phyloP scores from a whole-genome alignment of 2,888 invertebrate genomes.

The Ryuthela nishihirai region DNA sequence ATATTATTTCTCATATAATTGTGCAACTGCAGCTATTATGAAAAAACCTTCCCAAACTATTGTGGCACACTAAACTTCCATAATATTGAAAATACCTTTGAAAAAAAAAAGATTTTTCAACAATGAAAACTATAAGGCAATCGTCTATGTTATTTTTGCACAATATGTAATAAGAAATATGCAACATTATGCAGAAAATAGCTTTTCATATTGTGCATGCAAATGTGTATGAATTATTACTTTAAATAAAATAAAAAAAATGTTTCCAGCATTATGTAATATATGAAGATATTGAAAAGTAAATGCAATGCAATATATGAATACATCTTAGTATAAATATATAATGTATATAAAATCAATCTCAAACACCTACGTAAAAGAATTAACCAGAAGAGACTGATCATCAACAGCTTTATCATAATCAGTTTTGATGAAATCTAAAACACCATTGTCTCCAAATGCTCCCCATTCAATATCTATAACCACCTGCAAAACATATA shows the following conservation, averaged over 20 bases:
- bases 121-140: no score
- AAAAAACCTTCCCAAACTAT: no score
- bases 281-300: not conserved
- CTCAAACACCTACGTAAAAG: slow-evolving; percentile 63
- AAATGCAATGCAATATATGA: not conserved
- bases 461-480: slow-evolving; percentile 81
- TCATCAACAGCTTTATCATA: slow-evolving; percentile 68
- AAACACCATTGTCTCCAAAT: slow-evolving; percentile 74
- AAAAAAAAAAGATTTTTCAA: no score
- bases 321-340: not conserved
- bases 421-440: slow-evolving; percentile 70
- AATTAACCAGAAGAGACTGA: slow-evolving; percentile 64
- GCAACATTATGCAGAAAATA: no score
- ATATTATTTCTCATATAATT: no score
- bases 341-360: not conserved
- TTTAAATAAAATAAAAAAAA: not conserved
- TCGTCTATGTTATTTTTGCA: no score
- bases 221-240: no score
- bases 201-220: no score
- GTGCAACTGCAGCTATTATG: no score
- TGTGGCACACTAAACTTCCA: no score
- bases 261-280: not conserved
- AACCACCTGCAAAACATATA: slow-evolving; percentile 59
- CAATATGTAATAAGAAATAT: no score
- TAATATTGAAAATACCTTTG: no score